Evolutionary conservation across 2,113 vertebrate species (phyloP), one percentile per base, ranked within the genome.

Genomic region (Ophiodon elongatus): DNA sequence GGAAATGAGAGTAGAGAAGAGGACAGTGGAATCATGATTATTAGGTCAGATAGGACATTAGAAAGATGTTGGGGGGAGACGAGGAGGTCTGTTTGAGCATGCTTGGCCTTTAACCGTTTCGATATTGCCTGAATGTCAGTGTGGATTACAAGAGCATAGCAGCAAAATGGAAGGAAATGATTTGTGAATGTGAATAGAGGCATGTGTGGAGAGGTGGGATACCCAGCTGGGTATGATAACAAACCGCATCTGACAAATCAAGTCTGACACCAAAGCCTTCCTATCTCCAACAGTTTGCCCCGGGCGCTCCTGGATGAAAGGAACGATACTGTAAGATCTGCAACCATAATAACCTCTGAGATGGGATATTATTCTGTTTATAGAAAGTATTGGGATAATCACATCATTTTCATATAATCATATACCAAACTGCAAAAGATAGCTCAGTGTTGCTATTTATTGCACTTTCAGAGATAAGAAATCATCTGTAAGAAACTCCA

Each of bases 121-220:
- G 0, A 13, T 84, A 59, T 78, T 63, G 65, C 41, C 73, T 50
- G 33, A 81, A 77, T 85, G 86, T 86, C 83, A 86, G 62, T 6
- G 66, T n/a, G 56, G 56, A 89, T 90, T 89, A 78, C 63, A 7
- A 19, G 23, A 35, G 69, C 39, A 67, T 13, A n/a, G 79, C 9
- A 76, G 82, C 5, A 2, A 74, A 82, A 89, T 84, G 33, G 37
- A 64, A 64, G 82, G 29, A 76, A 73, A 78, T 75, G 29, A 76
- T 86, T 85, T 84, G 64, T 73, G 74, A 82, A 89, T 70, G 82
- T 80, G 80, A 90, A 83, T 21, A 33, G 70, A 85, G 13, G 71
- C 60, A 41, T 66, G 47, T 76, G 65, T 21, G 52, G 41, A 76
- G 63, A 80, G 41, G 54, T 50, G 41, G 66, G 66, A 64, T 13